phyloP scores from a whole-genome alignment of 2,797 vertebrate species.

The Ctenochaetus hawaiiensis region DNA sequence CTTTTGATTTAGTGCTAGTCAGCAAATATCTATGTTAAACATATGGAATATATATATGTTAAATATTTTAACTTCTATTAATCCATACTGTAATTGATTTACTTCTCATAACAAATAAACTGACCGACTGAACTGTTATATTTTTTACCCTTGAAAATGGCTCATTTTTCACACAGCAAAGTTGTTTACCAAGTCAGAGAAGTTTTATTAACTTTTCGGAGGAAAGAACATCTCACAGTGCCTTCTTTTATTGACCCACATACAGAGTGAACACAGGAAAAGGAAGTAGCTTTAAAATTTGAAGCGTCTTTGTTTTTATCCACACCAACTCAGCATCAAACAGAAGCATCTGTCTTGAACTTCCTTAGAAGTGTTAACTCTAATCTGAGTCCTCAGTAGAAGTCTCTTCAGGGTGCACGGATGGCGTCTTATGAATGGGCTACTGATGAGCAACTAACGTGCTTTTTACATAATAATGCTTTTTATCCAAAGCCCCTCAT shows the following conservation, averaged over 20 bases:
- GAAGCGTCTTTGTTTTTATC: conserved; percentile 11
- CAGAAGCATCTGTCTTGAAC: conserved; percentile 21
- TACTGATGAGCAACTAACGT: conserved; percentile 53
- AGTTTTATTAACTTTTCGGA: background rate
- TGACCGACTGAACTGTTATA: background rate
- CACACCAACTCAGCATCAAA: conserved; percentile 14
- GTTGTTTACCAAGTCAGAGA: background rate
- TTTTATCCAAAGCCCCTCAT: conserved; percentile 64
- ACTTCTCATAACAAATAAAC: no score
- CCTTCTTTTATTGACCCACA: background rate
- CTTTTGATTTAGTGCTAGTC: no score
- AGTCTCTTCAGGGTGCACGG: conserved; percentile 13
- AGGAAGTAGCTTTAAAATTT: background rate
- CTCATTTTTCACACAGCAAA: background rate
- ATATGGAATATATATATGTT: no score
- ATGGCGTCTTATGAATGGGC: conserved; percentile 41
- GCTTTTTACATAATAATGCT: conserved; percentile 51
- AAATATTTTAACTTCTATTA: no score
- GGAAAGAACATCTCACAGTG: background rate
- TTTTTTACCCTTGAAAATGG: background rate
- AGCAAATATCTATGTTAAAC: no score
- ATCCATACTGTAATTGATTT: no score
- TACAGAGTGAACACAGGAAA: background rate
- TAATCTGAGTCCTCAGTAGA: conserved; percentile 17
- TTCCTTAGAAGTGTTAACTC: conserved; percentile 20